Evolutionary conservation across 2,888 invertebrate genomes (phyloP).

Genomic region (Bombyx huttoni): DNA sequence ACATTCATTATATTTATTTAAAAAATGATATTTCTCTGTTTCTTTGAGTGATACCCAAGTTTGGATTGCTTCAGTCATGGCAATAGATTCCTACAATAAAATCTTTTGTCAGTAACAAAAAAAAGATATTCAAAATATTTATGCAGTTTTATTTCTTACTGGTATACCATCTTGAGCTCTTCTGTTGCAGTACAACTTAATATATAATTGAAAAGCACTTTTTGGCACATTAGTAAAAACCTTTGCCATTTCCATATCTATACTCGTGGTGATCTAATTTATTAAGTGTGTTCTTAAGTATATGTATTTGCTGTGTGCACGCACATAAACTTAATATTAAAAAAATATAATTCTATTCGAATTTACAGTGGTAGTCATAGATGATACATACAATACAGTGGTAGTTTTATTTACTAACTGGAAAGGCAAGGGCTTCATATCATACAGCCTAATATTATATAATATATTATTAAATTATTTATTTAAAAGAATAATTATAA

Average conservation of each 20-base stretch:
- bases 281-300: not conserved
- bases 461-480: too few species aligned
- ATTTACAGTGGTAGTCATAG: too few species aligned
- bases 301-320: too few species aligned
- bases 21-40: conserved; percentile 31
- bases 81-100: conserved; percentile 21
- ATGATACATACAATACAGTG: too few species aligned
- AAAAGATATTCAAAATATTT: not conserved
- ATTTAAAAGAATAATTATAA: too few species aligned
- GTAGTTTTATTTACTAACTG: too few species aligned
- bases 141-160: conserved; percentile 12
- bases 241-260: not conserved
- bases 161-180: conserved; percentile 15
- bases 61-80: conserved; percentile 31
- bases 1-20: conserved; percentile 24
- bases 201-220: conserved; percentile 25
- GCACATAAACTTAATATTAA: too few species aligned
- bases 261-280: not conserved
- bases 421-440: too few species aligned
- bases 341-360: too few species aligned
- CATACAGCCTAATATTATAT: too few species aligned
- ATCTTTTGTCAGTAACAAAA: not conserved
- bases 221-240: conserved; percentile 18
- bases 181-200: conserved; percentile 35
- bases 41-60: conserved; percentile 42